Conservation (phyloP, 2,888 invertebrate species). For the Notodromas monacha region DNA sequence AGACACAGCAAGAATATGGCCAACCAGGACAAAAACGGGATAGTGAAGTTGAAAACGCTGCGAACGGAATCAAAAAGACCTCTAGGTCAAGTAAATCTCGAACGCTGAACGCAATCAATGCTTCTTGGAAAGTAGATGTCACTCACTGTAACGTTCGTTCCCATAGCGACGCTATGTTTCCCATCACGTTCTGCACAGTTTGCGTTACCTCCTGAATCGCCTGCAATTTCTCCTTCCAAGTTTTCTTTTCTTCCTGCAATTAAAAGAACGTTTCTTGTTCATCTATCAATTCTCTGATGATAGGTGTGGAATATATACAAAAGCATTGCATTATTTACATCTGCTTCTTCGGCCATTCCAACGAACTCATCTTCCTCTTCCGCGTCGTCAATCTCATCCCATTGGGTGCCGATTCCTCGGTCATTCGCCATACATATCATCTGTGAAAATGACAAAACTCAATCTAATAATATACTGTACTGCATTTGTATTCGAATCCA, state of each 20-base stretch:
- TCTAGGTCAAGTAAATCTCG: too few species aligned
- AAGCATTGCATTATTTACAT: too few species aligned
- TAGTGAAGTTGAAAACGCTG: slow-evolving; percentile 83
- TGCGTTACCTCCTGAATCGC: slow-evolving; percentile 91
- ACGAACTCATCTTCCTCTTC: slow-evolving; percentile 41
- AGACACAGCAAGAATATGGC: slow-evolving; percentile 41
- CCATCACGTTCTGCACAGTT: slow-evolving; percentile 78
- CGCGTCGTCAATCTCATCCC: slow-evolving; percentile 19
- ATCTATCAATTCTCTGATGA: background rate
- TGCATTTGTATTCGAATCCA: too few species aligned
- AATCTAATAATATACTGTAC: too few species aligned
- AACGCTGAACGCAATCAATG: too few species aligned
- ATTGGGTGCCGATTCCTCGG: too few species aligned
- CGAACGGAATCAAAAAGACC: slow-evolving; percentile 14
- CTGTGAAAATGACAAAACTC: too few species aligned
- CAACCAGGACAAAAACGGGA: slow-evolving; percentile 75
- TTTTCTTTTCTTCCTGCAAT: slow-evolving; percentile 68
- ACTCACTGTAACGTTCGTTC: too few species aligned
- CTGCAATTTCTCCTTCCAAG: slow-evolving; percentile 63
- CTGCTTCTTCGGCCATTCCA: too few species aligned
- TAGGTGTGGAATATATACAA: too few species aligned
- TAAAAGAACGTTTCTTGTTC: background rate
- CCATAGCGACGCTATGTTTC: slow-evolving; percentile 65
- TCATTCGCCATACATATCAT: too few species aligned
- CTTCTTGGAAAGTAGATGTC: too few species aligned